These are phyloP conservation scores for Allacma fusca DNA, from an alignment of 2,888 invertebrate species.

Conservation along the genomic window DNA sequence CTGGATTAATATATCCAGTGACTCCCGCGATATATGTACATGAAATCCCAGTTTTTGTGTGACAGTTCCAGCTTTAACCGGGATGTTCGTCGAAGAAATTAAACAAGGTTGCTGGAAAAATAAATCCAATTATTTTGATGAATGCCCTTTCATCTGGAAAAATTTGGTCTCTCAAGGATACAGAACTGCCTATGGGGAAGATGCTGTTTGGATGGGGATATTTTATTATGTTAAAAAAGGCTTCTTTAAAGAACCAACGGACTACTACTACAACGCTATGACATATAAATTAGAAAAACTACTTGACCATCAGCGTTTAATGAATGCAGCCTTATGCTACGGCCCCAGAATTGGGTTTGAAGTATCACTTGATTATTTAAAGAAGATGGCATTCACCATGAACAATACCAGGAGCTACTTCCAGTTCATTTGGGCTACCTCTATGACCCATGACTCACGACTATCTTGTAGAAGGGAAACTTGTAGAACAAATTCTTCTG, in stretches of 20 bases:
- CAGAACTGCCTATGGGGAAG: slow-evolving; percentile 76
- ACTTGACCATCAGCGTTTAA: slow-evolving; percentile 71
- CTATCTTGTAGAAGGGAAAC: slow-evolving; percentile 77
- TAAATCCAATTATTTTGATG: too few relatives aligned
- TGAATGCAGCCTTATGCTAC: slow-evolving; percentile 73
- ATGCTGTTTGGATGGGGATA: slow-evolving; percentile 78
- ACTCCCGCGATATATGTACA: too few relatives aligned
- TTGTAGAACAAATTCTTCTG: slow-evolving; percentile 75
- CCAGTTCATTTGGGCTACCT: slow-evolving; percentile 84
- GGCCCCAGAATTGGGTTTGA: slow-evolving; percentile 72
- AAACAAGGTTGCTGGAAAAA: too few relatives aligned
- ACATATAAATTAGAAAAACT: slow-evolving; percentile 71
- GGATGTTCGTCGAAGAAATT: too few relatives aligned
- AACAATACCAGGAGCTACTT: slow-evolving; percentile 71
- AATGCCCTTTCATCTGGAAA: too few relatives aligned
- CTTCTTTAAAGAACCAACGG: slow-evolving; percentile 79
- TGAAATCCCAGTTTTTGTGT: too few relatives aligned
- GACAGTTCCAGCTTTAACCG: too few relatives aligned
- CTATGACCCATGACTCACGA: slow-evolving; percentile 89
- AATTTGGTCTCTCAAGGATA: slow-evolving; percentile 5
- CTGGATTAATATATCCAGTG: too few relatives aligned
- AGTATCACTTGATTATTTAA: slow-evolving; percentile 76
- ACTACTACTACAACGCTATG: slow-evolving; percentile 82
- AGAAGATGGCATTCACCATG: slow-evolving; percentile 72
- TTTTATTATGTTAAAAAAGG: slow-evolving; percentile 80